phyloP scores from a whole-genome alignment of 2,888 invertebrate species.

The Serrognathus titanus region DNA sequence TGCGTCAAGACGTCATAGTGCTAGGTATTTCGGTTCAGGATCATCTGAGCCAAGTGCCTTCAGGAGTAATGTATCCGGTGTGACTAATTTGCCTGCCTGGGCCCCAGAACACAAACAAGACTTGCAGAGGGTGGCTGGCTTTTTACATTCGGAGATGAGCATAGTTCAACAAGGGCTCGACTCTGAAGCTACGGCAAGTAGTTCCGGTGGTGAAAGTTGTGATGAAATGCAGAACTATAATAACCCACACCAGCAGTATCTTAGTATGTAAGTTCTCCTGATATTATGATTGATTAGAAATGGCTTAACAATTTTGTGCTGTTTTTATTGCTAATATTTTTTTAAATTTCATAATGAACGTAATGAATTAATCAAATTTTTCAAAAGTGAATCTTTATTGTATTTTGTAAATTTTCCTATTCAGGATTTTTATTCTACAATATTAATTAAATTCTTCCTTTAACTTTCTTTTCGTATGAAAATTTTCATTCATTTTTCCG shows the following conservation, averaged over 20 bases:
- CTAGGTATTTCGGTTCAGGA: conserved; percentile 56
- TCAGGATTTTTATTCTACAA: not conserved
- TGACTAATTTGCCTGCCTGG: conserved; percentile 48
- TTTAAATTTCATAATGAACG: too few relatives aligned
- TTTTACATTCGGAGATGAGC: conserved; percentile 68
- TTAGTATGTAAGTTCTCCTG: conserved; percentile 70
- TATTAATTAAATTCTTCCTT: not conserved
- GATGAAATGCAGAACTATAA: conserved; percentile 82
- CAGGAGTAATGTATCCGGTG: conserved; percentile 33
- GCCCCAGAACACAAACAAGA: conserved; percentile 52
- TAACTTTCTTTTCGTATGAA: too few relatives aligned
- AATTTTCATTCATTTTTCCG: too few relatives aligned
- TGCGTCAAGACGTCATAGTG: conserved; percentile 37
- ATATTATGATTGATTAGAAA: not conserved
- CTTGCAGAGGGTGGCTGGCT: conserved; percentile 69
- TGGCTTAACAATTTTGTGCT: not conserved
- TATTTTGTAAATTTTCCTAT: not conserved
- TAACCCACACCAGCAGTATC: conserved; percentile 70
- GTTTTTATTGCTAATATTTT: not conserved
- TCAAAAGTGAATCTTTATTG: not conserved
- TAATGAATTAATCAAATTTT: not conserved
- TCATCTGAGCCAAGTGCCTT: conserved; percentile 35
- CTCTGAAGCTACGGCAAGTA: conserved; percentile 91
- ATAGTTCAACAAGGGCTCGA: conserved; percentile 76
- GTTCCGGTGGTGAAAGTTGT: conserved; percentile 91